Evolutionary conservation across 2,888 invertebrate species (phyloP).

Genomic region (Mythimna loreyi): DNA sequence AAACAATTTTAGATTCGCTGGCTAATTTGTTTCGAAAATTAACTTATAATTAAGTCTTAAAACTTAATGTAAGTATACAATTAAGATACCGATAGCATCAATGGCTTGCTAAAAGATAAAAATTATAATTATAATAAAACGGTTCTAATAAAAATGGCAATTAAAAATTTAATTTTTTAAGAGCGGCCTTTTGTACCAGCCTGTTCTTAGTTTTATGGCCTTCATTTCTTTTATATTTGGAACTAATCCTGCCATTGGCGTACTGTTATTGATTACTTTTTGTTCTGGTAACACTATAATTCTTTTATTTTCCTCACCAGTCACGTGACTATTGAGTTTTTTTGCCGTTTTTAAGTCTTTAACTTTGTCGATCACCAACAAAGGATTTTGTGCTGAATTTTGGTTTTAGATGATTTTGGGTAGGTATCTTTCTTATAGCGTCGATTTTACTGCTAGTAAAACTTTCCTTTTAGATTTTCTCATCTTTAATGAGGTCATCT

Average conservation of each 20-base stretch:
- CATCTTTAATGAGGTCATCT: neutral
- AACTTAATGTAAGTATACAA: conserved; percentile 56
- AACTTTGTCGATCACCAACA: neutral
- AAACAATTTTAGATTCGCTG: conserved; percentile 40
- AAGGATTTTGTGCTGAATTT: neutral
- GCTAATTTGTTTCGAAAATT: conserved; percentile 47
- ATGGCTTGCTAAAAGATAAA: conserved; percentile 52
- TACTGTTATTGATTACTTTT: conserved; percentile 27
- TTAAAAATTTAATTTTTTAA: conserved; percentile 33
- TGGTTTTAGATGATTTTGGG: neutral
- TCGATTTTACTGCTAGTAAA: neutral
- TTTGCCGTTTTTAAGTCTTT: neutral
- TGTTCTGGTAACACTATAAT: conserved; percentile 19
- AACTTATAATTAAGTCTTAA: conserved; percentile 56
- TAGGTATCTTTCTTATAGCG: neutral
- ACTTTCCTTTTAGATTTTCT: neutral
- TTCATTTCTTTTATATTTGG: conserved; percentile 32
- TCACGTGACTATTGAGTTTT: neutral
- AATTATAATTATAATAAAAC: conserved; percentile 56
- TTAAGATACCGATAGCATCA: conserved; percentile 57
- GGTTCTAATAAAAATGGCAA: conserved; percentile 52
- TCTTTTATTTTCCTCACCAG: neutral
- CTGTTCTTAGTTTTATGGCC: conserved; percentile 17
- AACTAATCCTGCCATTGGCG: conserved; percentile 25
- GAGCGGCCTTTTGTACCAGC: neutral